These are phyloP conservation scores for Leptinotarsa tumamoca DNA, from an alignment of 2,888 invertebrate genomes.

Conservation along the genomic window DNA sequence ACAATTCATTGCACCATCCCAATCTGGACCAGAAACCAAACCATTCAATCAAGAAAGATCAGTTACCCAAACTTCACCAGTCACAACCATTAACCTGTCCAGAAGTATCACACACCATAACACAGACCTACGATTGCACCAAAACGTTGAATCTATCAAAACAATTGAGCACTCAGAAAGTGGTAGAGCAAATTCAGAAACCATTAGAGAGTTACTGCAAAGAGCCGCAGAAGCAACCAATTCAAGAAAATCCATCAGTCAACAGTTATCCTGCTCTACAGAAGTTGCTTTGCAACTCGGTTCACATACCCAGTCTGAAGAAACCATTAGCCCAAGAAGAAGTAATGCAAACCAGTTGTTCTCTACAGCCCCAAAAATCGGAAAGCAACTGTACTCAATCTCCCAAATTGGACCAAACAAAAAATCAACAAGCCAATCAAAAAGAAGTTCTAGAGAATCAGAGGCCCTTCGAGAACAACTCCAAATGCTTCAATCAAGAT, in stretches of 20 bases:
- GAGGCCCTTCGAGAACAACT: neutral
- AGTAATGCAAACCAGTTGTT: constrained; percentile 4
- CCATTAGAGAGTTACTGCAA: constrained; percentile 23
- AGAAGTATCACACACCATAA: neutral
- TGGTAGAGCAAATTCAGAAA: constrained; percentile 17
- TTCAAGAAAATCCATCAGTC: constrained; percentile 3
- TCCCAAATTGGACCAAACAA: constrained; percentile 4
- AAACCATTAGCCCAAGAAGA: constrained; percentile 3
- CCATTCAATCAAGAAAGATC: constrained; percentile 3
- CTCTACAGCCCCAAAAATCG: neutral
- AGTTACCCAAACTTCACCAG: constrained; percentile 1
- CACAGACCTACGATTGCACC: neutral
- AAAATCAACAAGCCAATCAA: constrained; percentile 11
- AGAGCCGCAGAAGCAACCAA: constrained; percentile 7
- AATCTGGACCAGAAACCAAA: constrained; percentile 2
- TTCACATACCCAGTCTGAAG: constrained; percentile 8
- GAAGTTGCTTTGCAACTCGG: constrained; percentile 2
- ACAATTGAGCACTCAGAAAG: constrained; percentile 10
- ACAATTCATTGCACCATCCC: neutral
- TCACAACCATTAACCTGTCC: neutral
- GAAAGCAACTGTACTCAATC: constrained; percentile 7
- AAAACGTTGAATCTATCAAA: constrained; percentile 12
- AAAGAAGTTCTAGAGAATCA: neutral
- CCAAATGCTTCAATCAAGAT: constrained; percentile 9
- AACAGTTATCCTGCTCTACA: constrained; percentile 7